A percentile compares a stretch with the other conserved stretches of the same genome.
phyloP scores from a whole-genome alignment of 2,888 invertebrate species.

The Fissipunctia ypsillon region DNA sequence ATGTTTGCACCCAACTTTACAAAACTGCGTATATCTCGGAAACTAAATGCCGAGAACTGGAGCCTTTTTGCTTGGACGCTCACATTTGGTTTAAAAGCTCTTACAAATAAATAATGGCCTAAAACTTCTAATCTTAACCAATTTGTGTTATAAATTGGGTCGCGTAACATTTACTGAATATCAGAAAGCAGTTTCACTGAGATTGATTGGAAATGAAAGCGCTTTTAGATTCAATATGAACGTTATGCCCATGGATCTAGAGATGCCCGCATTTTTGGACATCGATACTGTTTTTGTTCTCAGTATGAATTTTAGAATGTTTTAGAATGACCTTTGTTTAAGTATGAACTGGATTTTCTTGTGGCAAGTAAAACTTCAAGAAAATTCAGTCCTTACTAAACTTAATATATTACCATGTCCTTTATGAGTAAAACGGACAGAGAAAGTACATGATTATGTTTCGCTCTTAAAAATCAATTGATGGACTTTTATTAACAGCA shows the following conservation, averaged over 20 bases:
- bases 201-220: conserved; percentile 77
- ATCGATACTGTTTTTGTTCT: conserved; percentile 28
- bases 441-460: not conserved
- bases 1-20: too few species aligned
- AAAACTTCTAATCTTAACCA: conserved; percentile 63
- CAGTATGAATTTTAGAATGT: not conserved
- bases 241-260: conserved; percentile 52
- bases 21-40: too few species aligned
- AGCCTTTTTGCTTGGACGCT: too few species aligned
- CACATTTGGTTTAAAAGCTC: conserved; percentile 23
- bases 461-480: not conserved
- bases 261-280: conserved; percentile 35
- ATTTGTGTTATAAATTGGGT: conserved; percentile 74
- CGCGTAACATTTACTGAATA: conserved; percentile 67
- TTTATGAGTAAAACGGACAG: not conserved
- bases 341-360: not conserved
- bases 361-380: too few species aligned
- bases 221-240: conserved; percentile 73
- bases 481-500: too few species aligned
- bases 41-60: too few species aligned
- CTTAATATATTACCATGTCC: too few species aligned
- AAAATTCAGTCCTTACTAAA: too few species aligned
- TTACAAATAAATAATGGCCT: conserved; percentile 16
- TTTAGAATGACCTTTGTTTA: not conserved
- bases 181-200: conserved; percentile 68